Base-by-base conservation (phyloP, 2,888 invertebrate genomes). In the Euspilapteryx auroguttella region DNA sequence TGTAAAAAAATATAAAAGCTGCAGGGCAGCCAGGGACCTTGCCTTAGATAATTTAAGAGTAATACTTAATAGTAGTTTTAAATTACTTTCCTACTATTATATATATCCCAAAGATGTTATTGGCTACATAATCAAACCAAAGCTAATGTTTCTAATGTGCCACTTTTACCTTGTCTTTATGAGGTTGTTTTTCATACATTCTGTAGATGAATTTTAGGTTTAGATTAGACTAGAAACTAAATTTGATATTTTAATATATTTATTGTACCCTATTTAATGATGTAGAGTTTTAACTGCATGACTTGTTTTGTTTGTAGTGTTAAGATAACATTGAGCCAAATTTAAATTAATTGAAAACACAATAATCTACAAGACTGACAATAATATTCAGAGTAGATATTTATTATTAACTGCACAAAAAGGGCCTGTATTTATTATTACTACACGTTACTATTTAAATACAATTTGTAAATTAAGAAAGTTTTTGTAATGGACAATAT, bases 321-420 rank as follows among this genome's bases (percentile, higher is more conserved):
- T 52, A 66, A 58, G 61, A 14, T 23, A 6, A 17, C 17, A 17
- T 17, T 17, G 17, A 6, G 8, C 17, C 17, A 17, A 17, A 68
- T 69, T 62, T 55, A 48, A 49, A 54, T 55, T 54, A 55, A 55
- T 44, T 38, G 52, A 42, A 45, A n/a, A n/a, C n/a, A 59, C 59
- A 62, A 68, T 64, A 71, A 69, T 68, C 63, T 71, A 66, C 69
- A 75, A 75, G 75, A 75, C 75, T 75, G 75, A 75, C 64, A 63
- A 66, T 69, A 73, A 73, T 71, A 71, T 69, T 73, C 71, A 71
- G 63, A 73, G 59, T 69, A 71, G 71, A 63, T 66, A 59, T 71
- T 63, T 66, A 59, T 55, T 65, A 69, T 65, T 49, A 51, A 39
- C 41, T 57, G 71, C 68, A 71, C 71, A 75, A 75, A 64, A 49